Conservation (phyloP, 2,113 vertebrate genomes). For the Dryoscopus gambensis region DNA sequence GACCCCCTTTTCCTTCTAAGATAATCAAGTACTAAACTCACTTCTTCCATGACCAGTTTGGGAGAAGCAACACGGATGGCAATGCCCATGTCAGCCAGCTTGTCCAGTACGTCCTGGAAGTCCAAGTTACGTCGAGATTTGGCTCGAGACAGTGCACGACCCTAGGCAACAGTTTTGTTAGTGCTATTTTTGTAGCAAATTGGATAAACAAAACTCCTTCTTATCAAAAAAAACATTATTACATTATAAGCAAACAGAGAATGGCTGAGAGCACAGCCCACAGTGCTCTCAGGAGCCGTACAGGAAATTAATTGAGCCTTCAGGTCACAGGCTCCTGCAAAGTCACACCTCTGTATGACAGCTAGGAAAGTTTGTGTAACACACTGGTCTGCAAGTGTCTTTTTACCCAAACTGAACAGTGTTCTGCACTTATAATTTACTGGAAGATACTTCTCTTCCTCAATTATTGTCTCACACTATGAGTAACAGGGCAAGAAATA, state of each 20-base stretch:
- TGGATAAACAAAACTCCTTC: not conserved
- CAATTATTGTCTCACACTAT: not conserved
- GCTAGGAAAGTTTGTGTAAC: not conserved
- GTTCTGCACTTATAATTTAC: not conserved
- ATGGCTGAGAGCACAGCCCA: not conserved
- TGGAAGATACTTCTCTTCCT: not conserved
- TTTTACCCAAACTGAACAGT: not conserved
- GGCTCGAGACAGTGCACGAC: constrained; percentile 92
- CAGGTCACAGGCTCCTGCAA: not conserved
- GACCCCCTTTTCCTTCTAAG: not conserved
- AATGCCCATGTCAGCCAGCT: constrained; percentile 93
- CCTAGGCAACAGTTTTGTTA: constrained; percentile 69
- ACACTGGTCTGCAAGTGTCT: not conserved
- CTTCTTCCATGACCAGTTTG: constrained; percentile 99
- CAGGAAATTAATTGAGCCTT: not conserved
- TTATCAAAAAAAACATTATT: not conserved
- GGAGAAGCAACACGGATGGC: constrained; percentile 96
- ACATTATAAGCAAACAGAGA: not conserved
- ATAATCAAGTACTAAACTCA: constrained; percentile 54
- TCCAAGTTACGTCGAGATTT: constrained; percentile 96
- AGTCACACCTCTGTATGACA: not conserved
- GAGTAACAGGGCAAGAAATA: not conserved
- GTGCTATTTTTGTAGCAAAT: not conserved
- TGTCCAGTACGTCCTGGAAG: constrained; percentile 97
- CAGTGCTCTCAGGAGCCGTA: too few relatives aligned